phyloP scores from a whole-genome alignment of 2,113 vertebrate genomes.

The Cichladusa arquata region DNA sequence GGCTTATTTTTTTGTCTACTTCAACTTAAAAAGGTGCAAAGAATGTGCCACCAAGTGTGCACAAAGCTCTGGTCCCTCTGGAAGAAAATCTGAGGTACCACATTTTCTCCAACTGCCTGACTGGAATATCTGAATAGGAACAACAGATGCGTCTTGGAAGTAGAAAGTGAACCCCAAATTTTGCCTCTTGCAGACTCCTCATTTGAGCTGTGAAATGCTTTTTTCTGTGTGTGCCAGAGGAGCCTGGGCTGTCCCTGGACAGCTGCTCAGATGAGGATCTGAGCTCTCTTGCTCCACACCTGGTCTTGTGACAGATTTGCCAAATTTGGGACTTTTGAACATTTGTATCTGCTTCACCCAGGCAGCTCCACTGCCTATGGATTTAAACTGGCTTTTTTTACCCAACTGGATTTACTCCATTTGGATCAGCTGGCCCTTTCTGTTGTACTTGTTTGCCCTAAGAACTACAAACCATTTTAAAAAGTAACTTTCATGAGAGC shows the following conservation, averaged over 20 bases:
- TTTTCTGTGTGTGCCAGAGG: neutral
- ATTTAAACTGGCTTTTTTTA: neutral
- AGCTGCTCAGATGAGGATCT: neutral
- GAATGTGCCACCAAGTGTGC: neutral
- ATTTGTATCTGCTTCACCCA: neutral
- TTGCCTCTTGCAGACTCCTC: neutral
- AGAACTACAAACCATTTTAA: neutral
- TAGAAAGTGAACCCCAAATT: neutral
- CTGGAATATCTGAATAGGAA: neutral
- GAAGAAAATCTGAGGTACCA: neutral
- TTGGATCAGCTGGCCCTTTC: neutral
- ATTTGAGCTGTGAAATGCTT: neutral
- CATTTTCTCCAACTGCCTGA: neutral
- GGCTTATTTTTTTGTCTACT: neutral
- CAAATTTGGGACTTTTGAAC: neutral
- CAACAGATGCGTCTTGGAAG: neutral
- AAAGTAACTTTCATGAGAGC: neutral
- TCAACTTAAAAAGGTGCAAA: neutral
- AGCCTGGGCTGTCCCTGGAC: neutral
- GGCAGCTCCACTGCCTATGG: neutral
- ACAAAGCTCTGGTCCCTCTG: neutral
- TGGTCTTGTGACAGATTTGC: neutral
- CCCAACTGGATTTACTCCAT: neutral
- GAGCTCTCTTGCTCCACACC: neutral
- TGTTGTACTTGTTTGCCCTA: neutral